phyloP scores from a whole-genome alignment of 2,888 invertebrate genomes.

The Cecidostiba fungosa region DNA sequence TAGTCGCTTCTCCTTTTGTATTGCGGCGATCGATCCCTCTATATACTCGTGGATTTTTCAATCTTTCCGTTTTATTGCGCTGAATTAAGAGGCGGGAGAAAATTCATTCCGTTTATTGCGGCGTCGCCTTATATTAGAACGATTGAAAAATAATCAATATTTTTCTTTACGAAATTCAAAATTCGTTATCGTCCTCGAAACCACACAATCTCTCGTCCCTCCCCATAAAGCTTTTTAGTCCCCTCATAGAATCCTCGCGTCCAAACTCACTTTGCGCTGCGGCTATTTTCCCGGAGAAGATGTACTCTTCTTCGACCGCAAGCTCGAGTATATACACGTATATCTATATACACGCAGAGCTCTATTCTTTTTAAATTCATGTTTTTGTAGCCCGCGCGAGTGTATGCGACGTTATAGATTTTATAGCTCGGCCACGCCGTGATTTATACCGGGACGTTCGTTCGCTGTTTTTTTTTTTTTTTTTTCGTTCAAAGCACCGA shows the following conservation, averaged over 20 bases:
- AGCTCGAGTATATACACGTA: neutral
- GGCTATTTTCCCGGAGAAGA: neutral
- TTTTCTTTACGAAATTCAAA: too few relatives aligned
- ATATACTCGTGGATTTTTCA: neutral
- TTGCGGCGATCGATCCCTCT: conserved; percentile 28
- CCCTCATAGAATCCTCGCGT: neutral
- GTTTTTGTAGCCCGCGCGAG: neutral
- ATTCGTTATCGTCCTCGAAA: too few relatives aligned
- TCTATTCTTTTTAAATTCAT: conserved; percentile 7
- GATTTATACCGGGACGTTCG: neutral
- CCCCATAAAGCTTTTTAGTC: too few relatives aligned
- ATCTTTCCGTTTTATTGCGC: conserved; percentile 18
- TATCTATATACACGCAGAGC: neutral
- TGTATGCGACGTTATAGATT: conserved; percentile 10
- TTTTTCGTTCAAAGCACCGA: neutral
- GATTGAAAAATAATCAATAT: neutral
- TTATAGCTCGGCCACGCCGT: neutral
- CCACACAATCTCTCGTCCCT: too few relatives aligned
- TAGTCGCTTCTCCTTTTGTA: neutral
- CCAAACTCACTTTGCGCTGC: conserved; percentile 6
- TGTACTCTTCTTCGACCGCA: neutral
- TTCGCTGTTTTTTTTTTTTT: neutral
- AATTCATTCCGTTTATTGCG: conserved; percentile 1
- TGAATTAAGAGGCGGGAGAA: conserved; percentile 12
- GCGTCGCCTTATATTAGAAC: neutral